Conservation (phyloP, 2,888 invertebrate genomes). For the Arge pagana region DNA sequence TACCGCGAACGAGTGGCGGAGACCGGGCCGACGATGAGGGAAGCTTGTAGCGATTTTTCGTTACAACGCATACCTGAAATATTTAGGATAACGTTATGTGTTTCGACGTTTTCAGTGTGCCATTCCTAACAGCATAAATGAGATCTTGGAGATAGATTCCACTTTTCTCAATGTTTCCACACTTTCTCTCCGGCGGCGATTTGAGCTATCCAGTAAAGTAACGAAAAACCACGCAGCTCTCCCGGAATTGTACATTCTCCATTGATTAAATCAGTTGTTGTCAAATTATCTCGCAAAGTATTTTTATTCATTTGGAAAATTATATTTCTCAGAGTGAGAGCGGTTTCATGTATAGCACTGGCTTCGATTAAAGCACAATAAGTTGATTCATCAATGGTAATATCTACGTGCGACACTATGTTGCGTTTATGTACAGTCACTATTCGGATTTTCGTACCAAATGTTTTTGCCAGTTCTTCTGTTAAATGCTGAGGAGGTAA, state of each 20-base stretch:
- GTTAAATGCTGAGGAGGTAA: background rate
- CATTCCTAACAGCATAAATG: conserved; percentile 1
- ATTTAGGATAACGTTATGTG: conserved; percentile 1
- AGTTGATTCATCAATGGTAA: background rate
- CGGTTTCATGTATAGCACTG: background rate
- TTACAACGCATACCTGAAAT: too few relatives aligned
- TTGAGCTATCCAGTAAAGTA: background rate
- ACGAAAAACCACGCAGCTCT: background rate
- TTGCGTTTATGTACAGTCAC: background rate
- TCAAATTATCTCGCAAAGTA: background rate
- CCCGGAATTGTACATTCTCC: conserved; percentile 7
- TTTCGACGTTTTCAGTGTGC: background rate
- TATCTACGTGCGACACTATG: background rate
- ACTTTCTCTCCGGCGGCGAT: background rate
- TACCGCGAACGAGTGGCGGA: too few relatives aligned
- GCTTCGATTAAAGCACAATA: background rate
- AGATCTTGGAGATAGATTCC: background rate
- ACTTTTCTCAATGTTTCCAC: background rate
- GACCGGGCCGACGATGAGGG: too few relatives aligned
- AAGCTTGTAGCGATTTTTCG: too few relatives aligned
- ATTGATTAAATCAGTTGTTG: conserved; percentile 1
- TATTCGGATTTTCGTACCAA: background rate
- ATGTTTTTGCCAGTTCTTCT: background rate
- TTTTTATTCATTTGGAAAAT: background rate
- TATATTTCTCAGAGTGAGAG: background rate